Conservation (phyloP, 2,113 vertebrate genomes). For the Mustela nigripes region DNA sequence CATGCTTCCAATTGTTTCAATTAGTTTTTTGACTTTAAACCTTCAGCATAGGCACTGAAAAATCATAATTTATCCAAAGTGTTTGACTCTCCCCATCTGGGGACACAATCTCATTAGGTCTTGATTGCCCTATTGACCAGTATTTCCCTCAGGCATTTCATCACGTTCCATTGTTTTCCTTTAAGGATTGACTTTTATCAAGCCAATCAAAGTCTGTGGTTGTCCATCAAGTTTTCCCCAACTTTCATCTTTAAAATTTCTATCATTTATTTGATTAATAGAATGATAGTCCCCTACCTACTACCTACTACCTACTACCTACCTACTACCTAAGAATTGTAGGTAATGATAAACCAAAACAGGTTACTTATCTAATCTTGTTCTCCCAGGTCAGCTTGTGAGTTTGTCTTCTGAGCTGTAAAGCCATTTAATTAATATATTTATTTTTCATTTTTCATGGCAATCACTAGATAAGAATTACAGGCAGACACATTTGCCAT, state of each 20-base stretch:
- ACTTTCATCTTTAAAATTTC: neutral
- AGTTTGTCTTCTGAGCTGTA: neutral
- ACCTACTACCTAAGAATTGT: neutral
- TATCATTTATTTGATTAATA: neutral
- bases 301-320: neutral
- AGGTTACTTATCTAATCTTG: neutral
- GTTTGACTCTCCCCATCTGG: neutral
- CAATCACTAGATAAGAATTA: conserved; percentile 55
- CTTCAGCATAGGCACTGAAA: neutral
- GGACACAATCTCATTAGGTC: neutral
- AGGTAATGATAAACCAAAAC: neutral
- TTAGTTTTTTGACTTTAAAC: neutral
- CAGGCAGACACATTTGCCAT: conserved; percentile 10
- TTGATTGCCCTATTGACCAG: neutral
- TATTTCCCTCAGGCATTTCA: neutral
- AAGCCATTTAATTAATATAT: conserved; percentile 53
- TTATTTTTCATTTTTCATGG: neutral
- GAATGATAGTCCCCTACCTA: neutral
- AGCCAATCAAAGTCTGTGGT: neutral
- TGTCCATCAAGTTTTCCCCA: neutral
- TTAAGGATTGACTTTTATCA: neutral
- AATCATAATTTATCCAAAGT: neutral
- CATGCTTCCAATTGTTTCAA: neutral
- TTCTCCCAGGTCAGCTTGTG: neutral
- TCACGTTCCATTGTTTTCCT: neutral